Percentiles rank a stretch among this genome's conserved stretches.
Conservation (phyloP, 2,797 vertebrate genomes). For the Peromyscus eremicus region DNA sequence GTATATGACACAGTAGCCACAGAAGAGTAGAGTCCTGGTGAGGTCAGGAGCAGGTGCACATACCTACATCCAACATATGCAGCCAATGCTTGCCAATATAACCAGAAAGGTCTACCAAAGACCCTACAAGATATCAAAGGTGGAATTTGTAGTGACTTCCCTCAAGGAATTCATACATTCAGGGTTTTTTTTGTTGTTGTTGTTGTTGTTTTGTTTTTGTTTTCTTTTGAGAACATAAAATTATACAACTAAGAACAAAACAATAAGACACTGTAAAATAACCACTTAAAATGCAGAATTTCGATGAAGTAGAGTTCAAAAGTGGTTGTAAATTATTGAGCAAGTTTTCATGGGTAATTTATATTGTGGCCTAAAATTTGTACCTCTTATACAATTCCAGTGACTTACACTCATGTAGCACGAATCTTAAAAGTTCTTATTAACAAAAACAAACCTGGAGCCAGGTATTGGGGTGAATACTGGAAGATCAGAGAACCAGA, state of each 20-base stretch:
- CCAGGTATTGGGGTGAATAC: too few species aligned
- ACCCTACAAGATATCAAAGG: neutral
- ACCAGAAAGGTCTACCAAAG: neutral
- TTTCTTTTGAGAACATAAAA: neutral
- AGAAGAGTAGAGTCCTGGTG: neutral
- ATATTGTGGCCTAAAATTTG: neutral
- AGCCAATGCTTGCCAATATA: neutral
- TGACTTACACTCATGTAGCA: neutral
- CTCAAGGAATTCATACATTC: neutral
- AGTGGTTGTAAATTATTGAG: neutral
- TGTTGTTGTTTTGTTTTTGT: too few species aligned
- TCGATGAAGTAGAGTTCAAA: neutral
- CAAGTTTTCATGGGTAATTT: neutral
- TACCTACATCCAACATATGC: rapidly evolving
- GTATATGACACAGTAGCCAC: neutral
- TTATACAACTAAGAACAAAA: neutral
- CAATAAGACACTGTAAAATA: neutral
- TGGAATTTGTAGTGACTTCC: neutral
- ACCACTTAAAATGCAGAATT: neutral
- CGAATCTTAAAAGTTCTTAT: too few species aligned
- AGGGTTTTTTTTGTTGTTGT: too few species aligned
- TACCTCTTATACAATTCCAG: neutral
- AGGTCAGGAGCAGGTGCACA: rapidly evolving
- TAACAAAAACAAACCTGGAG: too few species aligned
- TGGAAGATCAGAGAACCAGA: too few species aligned